These are phyloP conservation scores for Rhagonycha fulva DNA, from an alignment of 2,888 invertebrate genomes.

Conservation along the genomic window DNA sequence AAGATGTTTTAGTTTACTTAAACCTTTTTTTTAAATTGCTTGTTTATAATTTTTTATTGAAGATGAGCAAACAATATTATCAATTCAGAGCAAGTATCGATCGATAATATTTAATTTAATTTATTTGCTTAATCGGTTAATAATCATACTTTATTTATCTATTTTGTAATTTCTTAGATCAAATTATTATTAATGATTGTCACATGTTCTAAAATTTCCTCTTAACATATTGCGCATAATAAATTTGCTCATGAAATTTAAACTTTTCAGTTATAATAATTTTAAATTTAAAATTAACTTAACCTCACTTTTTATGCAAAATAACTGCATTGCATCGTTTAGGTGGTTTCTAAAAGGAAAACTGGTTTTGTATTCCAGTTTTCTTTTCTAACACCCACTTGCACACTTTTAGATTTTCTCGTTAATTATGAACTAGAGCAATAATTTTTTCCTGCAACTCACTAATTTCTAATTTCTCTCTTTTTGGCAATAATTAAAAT, in stretches of 20 bases:
- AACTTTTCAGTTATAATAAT: too few species aligned
- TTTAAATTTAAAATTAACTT: too few species aligned
- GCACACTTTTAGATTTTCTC: neutral
- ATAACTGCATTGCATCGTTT: neutral
- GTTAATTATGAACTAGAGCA: neutral
- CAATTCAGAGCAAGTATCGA: constrained; percentile 38
- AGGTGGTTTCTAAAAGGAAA: neutral
- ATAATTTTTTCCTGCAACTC: neutral
- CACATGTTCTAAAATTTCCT: neutral
- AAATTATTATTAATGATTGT: neutral
- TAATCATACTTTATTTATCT: constrained; percentile 24
- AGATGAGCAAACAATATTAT: constrained; percentile 37
- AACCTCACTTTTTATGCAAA: neutral
- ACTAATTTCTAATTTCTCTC: neutral
- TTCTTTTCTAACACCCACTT: neutral
- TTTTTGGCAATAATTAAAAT: neutral
- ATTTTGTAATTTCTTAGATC: constrained; percentile 17
- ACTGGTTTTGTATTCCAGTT: neutral
- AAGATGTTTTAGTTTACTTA: constrained; percentile 7
- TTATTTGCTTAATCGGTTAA: constrained; percentile 35
- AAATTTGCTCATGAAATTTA: neutral
- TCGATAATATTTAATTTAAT: constrained; percentile 36
- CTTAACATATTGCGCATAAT: neutral
- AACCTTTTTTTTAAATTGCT: constrained; percentile 11
- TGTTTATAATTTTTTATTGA: constrained; percentile 26